These are phyloP conservation scores for Tachysurus vachellii DNA, from an alignment of 2,113 vertebrate genomes.

Conservation along the genomic window DNA sequence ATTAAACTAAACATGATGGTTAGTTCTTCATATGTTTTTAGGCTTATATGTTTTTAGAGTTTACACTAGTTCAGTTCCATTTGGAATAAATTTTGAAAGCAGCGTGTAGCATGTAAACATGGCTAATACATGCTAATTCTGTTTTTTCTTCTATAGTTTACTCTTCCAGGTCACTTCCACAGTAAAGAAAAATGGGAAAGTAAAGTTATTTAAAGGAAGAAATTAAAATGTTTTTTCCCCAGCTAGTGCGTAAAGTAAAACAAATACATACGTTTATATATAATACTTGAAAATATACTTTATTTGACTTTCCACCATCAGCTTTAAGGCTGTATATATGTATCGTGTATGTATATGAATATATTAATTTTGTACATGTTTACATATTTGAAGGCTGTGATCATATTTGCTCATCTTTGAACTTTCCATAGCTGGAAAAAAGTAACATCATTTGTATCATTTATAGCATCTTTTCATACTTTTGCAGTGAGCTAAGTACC, in stretches of 20 bases:
- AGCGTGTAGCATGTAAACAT: too few species aligned
- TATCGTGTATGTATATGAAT: not conserved
- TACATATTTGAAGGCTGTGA: not conserved
- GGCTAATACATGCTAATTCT: too few species aligned
- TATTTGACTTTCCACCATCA: too few species aligned
- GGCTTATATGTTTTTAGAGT: not conserved
- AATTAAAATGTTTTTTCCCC: too few species aligned
- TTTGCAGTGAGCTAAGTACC: not conserved
- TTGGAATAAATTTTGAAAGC: too few species aligned
- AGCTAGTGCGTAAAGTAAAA: too few species aligned
- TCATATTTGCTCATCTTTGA: not conserved
- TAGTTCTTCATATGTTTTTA: not conserved
- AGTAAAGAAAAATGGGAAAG: too few species aligned
- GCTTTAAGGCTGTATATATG: not conserved
- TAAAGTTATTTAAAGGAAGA: too few species aligned
- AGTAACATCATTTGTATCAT: not conserved
- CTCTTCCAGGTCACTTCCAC: too few species aligned
- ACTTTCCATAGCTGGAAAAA: not conserved
- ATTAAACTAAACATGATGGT: not conserved
- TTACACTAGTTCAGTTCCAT: too few species aligned
- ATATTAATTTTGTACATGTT: not conserved
- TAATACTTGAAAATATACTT: not conserved
- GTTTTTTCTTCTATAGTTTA: too few species aligned
- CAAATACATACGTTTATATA: too few species aligned
- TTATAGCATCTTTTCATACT: constrained; percentile 9